Evolutionary conservation across 2,888 invertebrate genomes (phyloP).

Genomic region (Calameuta filiformis): DNA sequence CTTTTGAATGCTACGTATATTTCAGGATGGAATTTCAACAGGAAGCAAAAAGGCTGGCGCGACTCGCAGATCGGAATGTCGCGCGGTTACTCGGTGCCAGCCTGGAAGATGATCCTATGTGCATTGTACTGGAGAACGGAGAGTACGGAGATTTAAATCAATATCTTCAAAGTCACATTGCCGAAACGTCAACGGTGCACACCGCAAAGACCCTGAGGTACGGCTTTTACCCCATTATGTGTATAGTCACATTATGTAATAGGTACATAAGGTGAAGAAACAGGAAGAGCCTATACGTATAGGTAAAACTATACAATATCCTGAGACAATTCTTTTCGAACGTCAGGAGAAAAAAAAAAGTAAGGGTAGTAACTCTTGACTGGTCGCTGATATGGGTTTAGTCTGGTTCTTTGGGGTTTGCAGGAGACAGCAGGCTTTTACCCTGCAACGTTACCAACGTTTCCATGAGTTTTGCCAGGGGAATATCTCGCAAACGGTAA

Average conservation of each 20-base stretch:
- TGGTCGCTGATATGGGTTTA: no score
- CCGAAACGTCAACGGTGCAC: constrained; percentile 76
- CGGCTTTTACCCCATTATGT: constrained; percentile 22
- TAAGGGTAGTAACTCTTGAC: no score
- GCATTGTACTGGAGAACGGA: constrained; percentile 81
- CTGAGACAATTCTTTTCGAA: no score
- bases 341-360: no score
- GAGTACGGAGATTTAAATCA: constrained; percentile 86
- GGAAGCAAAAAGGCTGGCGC: constrained; percentile 78
- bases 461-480: no score
- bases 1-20: constrained; percentile 38
- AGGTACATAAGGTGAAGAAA: no score
- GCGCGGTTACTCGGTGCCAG: constrained; percentile 80
- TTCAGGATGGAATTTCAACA: constrained; percentile 76
- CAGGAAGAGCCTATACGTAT: no score
- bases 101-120: constrained; percentile 78
- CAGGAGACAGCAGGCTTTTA: no score
- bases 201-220: constrained; percentile 79
- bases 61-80: constrained; percentile 78
- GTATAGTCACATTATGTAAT: no score
- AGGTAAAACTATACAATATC: no score
- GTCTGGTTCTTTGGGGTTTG: no score
- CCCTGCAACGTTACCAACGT: no score
- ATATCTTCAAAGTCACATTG: constrained; percentile 83
- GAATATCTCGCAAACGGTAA: constrained; percentile 25